Evolutionary conservation across 2,113 vertebrate species (phyloP), one percentile per base, ranked within the genome.

Genomic region (Myrmophylax atrothorax): DNA sequence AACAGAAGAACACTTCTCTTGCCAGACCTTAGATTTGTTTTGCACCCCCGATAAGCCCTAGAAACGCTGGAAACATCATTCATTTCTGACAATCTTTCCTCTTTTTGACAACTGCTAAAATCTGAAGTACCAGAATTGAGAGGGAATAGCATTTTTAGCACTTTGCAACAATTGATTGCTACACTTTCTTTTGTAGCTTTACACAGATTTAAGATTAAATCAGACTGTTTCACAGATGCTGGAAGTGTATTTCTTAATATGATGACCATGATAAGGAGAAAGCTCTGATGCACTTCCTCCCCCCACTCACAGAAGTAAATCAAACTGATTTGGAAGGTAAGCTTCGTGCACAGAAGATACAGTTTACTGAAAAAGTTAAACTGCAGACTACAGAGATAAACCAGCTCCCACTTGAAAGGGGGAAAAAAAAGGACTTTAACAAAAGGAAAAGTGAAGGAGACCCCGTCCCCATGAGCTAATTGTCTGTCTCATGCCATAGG

Each of bases 401-500:
- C 16, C 31, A 76, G 31, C 25, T 87, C 78, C 59, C 37, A 47
- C 19, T 25, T 47, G 31, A 91, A 83, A 50, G 24, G 11, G 1
- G 2, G 3, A 3, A 6, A 16, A 15, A 44, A 2, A 44, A 7
- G 6, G 3, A 10, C 60, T 28, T 50, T 42, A 40, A 76, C 29
- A 73, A 44, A 69, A 50, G 29, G n/a, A 60, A 35, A 80, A 87
- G 29, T 17, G 18, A 77, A 77, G 67, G 72, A 80, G 37, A 69
- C 40, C 62, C 77, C 72, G 26, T 53, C 23, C 58, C 59, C n/a
- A 62, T 14, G 35, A 94, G 33, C 79, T 76, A 83, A 58, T 35
- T 73, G 86, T 93, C 79, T 38, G 28, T 4, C 83, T 38, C 17
- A 33, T 89, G 91, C 95, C 92, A 95, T 93, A 95, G 93, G 91